Evolutionary conservation across 2,113 vertebrate species (phyloP), one percentile per base, ranked within the genome.

Genomic region (Nannobrachium achirus): DNA sequence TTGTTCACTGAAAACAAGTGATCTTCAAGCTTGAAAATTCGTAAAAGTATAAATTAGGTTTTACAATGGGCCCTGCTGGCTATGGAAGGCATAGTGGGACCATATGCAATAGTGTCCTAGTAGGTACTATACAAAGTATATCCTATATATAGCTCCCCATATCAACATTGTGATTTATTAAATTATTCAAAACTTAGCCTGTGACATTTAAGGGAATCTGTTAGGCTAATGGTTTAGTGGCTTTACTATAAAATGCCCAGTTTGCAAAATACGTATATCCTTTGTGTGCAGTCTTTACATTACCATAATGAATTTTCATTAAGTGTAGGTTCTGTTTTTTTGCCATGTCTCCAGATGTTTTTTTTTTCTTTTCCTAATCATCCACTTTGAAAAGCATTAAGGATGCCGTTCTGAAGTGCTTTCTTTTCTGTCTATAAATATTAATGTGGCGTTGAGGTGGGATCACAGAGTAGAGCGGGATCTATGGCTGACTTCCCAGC

Each of bases 381-480:
- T 76, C 44, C 69, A 62, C 67, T 14, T 46, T 11, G 44, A 78
- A 81, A 70, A 61, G 9, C 0, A 1, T 64, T 52, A 57, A 80
- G 79, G 83, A 80, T 76, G 70, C 70, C 66, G 66, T 55, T 77
- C 6, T 55, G 48, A 80, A 82, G 82, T 71, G 61, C 25, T 77
- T 68, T 20, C 20, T 53, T 60, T 55, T 74, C 42, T 84, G 71
- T 49, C 59, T 71, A 89, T 91, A 67, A 88, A 89, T 91, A 89
- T 89, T 79, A 86, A 89, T 84, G 77, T 71, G 71, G 66, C 67
- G 79, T 72, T 88, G 71, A 70, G 79, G 74, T 76, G 74, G 66
- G 80, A 80, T 71, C 46, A 2, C 50, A 39, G 73, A 76, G 8
- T 62, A 11, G 51, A 63, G 75, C 53, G 10, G 63, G 46, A 2